Evolutionary conservation across 2,113 vertebrate genomes (phyloP).

Genomic region (Empidonax traillii): DNA sequence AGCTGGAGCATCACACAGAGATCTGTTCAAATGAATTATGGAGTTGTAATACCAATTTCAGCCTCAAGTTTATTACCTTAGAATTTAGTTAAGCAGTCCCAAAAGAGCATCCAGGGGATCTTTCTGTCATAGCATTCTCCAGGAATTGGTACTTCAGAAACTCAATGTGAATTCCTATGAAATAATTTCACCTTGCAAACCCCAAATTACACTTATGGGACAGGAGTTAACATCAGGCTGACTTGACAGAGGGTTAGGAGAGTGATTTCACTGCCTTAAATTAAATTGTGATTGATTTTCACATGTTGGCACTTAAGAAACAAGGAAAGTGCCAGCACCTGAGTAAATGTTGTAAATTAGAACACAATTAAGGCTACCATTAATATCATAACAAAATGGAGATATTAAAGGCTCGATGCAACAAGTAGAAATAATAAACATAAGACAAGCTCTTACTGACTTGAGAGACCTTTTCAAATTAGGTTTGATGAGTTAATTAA

Average conservation of each 20-base stretch:
- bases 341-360: background rate
- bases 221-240: background rate
- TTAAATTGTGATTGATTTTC: conserved; percentile 2
- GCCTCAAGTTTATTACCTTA: background rate
- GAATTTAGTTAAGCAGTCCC: background rate
- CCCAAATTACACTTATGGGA: background rate
- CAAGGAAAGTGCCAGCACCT: background rate
- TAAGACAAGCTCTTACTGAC: background rate
- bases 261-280: background rate
- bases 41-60: background rate
- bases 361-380: background rate
- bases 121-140: background rate
- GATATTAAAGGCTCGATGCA: background rate
- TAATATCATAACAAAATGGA: background rate
- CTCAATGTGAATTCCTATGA: background rate
- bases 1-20: background rate
- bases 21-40: background rate
- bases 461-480: conserved; percentile 40
- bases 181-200: background rate
- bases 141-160: background rate
- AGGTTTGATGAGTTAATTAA: conserved; percentile 64
- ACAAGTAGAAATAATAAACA: conserved; percentile 27
- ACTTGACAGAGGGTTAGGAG: background rate
- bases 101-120: background rate
- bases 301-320: background rate